A percentile compares a stretch with the other conserved stretches of the same genome.
Evolutionary conservation across 2,888 invertebrate species (phyloP).

Genomic region (Drosophila parthenogenetica): DNA sequence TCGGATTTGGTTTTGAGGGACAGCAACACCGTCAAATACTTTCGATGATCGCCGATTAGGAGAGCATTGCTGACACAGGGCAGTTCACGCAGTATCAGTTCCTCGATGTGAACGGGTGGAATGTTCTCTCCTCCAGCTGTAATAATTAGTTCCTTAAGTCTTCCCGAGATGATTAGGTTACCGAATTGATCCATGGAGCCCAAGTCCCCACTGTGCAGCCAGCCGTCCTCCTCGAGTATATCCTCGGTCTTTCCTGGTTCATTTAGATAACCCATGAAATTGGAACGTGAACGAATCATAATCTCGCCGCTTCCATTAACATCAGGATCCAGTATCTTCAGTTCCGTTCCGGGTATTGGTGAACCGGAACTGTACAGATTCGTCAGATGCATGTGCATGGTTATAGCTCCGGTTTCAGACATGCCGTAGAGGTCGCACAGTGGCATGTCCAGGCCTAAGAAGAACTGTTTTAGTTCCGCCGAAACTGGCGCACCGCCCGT

Average conservation of each 20-base stretch:
- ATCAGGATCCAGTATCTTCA: conserved; percentile 89
- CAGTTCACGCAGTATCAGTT: conserved; percentile 90
- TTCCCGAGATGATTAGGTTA: conserved; percentile 90
- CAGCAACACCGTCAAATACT: conserved; percentile 93
- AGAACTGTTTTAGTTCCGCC: conserved; percentile 92
- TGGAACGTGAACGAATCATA: conserved; percentile 91
- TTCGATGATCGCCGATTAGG: conserved; percentile 94
- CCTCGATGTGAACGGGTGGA: conserved; percentile 94
- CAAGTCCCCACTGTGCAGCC: conserved; percentile 95
- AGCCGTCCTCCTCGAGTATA: conserved; percentile 91
- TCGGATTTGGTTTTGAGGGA: conserved; percentile 93
- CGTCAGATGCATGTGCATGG: conserved; percentile 78
- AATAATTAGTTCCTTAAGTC: conserved; percentile 92
- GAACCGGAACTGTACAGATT: conserved; percentile 90
- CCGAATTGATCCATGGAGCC: conserved; percentile 91
- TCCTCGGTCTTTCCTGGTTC: conserved; percentile 90
- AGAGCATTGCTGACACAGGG: conserved; percentile 92
- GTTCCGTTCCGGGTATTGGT: conserved; percentile 88
- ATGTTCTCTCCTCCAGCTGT: conserved; percentile 98
- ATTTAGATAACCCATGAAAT: conserved; percentile 96
- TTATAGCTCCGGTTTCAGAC: conserved; percentile 93
- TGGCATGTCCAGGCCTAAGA: conserved; percentile 93
- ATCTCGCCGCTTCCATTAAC: conserved; percentile 92
- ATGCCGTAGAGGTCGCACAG: conserved; percentile 94
- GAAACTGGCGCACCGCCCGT: conserved; percentile 94